Evolutionary conservation across 2,888 invertebrate species (phyloP), one percentile per base, ranked within the genome.

Genomic region (Xestia rhomboidea): DNA sequence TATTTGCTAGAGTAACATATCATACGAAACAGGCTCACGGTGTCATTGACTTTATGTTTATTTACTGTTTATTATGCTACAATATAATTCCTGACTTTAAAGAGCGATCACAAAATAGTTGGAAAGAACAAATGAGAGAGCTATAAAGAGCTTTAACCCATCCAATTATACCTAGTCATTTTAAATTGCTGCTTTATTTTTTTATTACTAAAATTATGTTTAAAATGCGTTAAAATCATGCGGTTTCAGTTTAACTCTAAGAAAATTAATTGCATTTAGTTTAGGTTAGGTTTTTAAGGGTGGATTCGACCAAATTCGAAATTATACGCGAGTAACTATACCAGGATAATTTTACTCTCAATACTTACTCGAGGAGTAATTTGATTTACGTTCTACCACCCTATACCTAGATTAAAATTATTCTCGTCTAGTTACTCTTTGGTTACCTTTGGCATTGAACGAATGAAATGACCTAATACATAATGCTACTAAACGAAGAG

Each of bases 31-130:
- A 66, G 44, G 49, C 49, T 57, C 72, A 57, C 41, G 3, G 62
- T 76, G 88, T 84, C 88, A 77, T 76, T 78, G 79, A 86, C 84
- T 83, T 73, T 21, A 18, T 38, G 15, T 76, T 76, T 54, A 46
- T 76, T 34, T 44, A 44, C 30, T 34, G 24, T 49, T 54, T 44
- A 3, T n/a, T 49, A 30, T 10, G 30, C n/a, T 21, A 72, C 38
- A 57, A 60, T 67, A 49, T 46, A 18, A 60, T 60, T 49, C 15
- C n/a, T 60, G 18, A 24, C 38, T 76, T 6, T 38, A 21, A 24
- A 38, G 15, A 73, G 24, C 1, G 21, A 24, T 30, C 34, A 34
- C 21, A 27, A 72, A 21, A 0, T 18, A 2, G 8, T 46, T 21
- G 4, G 18, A 44, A 41, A 5, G 21, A 11, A 11, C 62, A 62